Evolutionary conservation across 2,888 invertebrate species (phyloP).

Genomic region (Cloeon dipterum): DNA sequence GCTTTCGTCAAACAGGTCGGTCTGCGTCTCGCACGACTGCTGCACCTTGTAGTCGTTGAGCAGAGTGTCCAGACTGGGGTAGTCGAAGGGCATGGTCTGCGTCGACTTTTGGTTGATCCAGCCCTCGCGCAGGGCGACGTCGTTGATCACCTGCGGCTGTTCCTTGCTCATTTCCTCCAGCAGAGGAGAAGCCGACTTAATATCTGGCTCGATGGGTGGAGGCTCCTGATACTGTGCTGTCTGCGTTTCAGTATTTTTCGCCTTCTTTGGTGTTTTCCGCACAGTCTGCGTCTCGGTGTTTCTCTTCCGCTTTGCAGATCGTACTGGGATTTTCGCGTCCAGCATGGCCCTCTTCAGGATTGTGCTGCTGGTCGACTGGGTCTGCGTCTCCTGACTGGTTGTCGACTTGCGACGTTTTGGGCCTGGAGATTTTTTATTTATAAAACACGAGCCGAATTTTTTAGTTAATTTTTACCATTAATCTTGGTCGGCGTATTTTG

Average conservation of each 20-base stretch:
- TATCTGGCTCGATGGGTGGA: background rate
- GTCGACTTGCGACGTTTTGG: too few relatives aligned
- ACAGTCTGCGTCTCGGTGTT: background rate
- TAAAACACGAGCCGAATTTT: too few relatives aligned
- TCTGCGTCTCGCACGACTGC: background rate
- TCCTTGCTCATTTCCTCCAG: background rate
- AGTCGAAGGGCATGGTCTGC: background rate
- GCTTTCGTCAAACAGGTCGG: background rate
- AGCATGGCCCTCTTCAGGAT: background rate
- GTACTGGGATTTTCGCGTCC: background rate
- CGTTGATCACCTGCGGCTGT: background rate
- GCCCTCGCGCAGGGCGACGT: background rate
- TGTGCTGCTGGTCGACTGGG: background rate
- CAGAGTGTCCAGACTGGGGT: background rate
- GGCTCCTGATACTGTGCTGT: background rate
- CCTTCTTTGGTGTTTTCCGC: background rate
- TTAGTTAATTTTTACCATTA: too few relatives aligned
- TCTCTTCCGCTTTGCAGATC: background rate
- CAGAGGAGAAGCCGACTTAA: background rate
- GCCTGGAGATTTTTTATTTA: too few relatives aligned
- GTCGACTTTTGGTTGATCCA: constrained; percentile 1
- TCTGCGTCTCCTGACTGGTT: too few relatives aligned
- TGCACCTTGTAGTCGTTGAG: background rate
- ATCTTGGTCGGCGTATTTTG: too few relatives aligned
- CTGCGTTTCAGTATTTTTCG: background rate